Conservation (phyloP, 2,113 vertebrate species). For the Natator depressus region DNA sequence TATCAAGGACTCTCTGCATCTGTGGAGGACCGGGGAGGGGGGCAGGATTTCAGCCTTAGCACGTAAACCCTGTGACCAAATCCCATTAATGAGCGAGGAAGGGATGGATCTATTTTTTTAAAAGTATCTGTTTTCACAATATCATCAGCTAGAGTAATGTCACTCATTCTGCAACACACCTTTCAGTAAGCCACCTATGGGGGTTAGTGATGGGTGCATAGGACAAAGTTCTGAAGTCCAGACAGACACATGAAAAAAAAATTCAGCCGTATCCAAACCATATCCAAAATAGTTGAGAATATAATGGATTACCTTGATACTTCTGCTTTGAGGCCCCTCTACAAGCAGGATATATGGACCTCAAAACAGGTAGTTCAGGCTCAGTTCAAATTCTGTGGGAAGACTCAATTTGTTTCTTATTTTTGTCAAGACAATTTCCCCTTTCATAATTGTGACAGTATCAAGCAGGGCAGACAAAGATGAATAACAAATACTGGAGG, state of each 20-base stretch:
- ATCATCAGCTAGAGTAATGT: background rate
- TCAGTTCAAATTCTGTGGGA: background rate
- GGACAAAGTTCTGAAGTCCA: background rate
- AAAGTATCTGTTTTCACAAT: background rate
- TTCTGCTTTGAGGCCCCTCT: constrained; percentile 20
- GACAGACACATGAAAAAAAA: background rate
- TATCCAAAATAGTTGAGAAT: constrained; percentile 33
- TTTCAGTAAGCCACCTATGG: background rate
- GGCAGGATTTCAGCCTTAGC: background rate
- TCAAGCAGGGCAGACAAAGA: background rate
- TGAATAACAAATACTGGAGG: background rate
- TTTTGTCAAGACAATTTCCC: background rate
- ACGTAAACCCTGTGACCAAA: background rate
- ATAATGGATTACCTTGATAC: constrained; percentile 10
- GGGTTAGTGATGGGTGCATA: background rate
- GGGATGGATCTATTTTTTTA: background rate
- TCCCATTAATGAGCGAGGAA: background rate
- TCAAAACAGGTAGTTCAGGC: background rate
- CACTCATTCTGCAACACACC: background rate
- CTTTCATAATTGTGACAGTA: background rate
- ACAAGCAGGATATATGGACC: constrained; percentile 5
- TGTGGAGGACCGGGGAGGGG: background rate
- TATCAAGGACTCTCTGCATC: background rate
- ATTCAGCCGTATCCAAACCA: background rate
- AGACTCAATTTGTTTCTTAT: background rate